Evolutionary conservation across 2,113 vertebrate species (phyloP).

Genomic region (Haemorhous mexicanus): DNA sequence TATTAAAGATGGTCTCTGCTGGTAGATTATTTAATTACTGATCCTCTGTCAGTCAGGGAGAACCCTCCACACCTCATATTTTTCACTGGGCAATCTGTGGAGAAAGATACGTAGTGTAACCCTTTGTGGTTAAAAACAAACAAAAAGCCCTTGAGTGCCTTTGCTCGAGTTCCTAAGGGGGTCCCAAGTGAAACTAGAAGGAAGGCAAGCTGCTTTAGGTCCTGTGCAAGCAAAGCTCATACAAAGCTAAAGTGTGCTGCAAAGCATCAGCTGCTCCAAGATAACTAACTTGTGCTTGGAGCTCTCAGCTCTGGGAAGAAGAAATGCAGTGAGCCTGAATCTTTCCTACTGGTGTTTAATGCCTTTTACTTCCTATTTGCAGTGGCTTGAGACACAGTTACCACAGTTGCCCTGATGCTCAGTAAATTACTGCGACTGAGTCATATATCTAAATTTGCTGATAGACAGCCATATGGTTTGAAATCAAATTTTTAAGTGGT

Average conservation of each 20-base stretch:
- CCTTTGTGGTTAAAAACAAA: background rate
- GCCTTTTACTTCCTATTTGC: background rate
- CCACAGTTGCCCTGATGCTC: background rate
- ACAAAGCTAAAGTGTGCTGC: background rate
- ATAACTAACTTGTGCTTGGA: background rate
- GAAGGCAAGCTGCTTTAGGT: background rate
- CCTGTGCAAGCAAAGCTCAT: background rate
- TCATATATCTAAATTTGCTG: background rate
- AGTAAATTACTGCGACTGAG: background rate
- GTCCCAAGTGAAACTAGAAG: background rate
- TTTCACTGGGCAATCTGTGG: background rate
- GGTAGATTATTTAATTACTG: background rate
- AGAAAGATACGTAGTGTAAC: background rate
- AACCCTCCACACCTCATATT: background rate
- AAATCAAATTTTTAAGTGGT: background rate
- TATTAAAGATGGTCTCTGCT: background rate
- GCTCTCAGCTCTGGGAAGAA: background rate
- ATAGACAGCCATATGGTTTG: background rate
- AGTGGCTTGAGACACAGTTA: background rate
- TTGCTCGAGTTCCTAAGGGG: background rate
- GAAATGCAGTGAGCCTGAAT: background rate
- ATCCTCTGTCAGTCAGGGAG: background rate
- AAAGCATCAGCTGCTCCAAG: background rate
- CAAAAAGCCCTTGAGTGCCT: background rate
- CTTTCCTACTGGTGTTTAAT: background rate